Evolutionary conservation across 2,888 invertebrate species (phyloP), one percentile per base, ranked within the genome.

Genomic region (Gastracanthus pulcherrimus): DNA sequence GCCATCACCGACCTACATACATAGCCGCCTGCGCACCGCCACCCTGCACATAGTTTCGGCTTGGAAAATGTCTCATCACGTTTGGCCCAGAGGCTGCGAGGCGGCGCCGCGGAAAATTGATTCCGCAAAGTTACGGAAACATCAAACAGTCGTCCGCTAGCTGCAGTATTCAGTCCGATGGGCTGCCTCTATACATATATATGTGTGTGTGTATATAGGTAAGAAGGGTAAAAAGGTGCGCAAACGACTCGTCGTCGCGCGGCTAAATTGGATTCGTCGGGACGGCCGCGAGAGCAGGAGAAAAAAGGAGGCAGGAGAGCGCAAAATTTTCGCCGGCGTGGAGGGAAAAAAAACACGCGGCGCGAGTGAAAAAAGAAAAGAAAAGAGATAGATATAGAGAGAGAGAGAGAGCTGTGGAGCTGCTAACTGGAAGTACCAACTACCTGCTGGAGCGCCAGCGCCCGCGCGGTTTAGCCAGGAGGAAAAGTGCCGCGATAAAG

Each of bases 121-220:
- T 77, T 81, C 77, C 64, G 55, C 70, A 75, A 75, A 80, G 80
- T 80, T 69, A 38, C 31, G 62, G 80, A 80, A 76, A 76, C 76
- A 76, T 70, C 75, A 70, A 80, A 80, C 76, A 41, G 38, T 69
- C 60, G 9, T 45, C 48, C 29, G 29, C 29, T 23, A 34, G 60
- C 19, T n/a, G 51, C 23, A 7, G 9, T 55, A 26, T 55, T 23
- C n/a, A 23, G 55, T n/a, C n/a, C n/a, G n/a, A n/a, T n/a, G n/a
- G n/a, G n/a, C n/a, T n/a, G n/a, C n/a, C n/a, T n/a, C n/a, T n/a
- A n/a, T n/a, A n/a, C n/a, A n/a, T n/a, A n/a, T n/a, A n/a, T n/a
- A n/a, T n/a, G n/a, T n/a, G n/a, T n/a, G n/a, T n/a, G n/a, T n/a
- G n/a, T n/a, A 55, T 7, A 51, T 9, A 3, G 2, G 2, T 9